These are phyloP conservation scores for Drosophila atroscutellata DNA, from an alignment of 2,888 invertebrate species.

Conservation along the genomic window DNA sequence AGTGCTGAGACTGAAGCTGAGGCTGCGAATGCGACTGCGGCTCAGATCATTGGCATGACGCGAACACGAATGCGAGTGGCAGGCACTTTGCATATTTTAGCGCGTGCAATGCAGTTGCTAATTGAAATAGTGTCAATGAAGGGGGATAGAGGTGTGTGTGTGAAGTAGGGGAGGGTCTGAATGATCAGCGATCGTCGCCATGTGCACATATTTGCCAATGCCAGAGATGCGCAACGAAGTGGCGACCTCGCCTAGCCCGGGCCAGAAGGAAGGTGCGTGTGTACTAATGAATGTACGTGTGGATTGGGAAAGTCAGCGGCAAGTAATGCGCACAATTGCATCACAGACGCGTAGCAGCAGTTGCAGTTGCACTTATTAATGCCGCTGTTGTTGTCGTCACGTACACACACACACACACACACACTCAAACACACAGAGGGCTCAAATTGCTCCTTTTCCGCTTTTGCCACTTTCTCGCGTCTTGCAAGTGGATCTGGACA, in stretches of 20 bases:
- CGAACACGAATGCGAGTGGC: conserved; percentile 55
- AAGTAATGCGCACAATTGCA: conserved; percentile 70
- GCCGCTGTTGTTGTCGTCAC: conserved; percentile 39
- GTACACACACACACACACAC: conserved; percentile 39
- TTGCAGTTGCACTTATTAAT: conserved; percentile 34
- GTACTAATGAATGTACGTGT: conserved; percentile 23
- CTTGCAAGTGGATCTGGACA: conserved; percentile 52
- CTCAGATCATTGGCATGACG: conserved; percentile 61
- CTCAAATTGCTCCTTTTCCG: conserved; percentile 17
- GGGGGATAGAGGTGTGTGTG: background rate
- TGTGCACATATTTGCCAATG: conserved; percentile 75
- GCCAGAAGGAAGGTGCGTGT: conserved; percentile 64
- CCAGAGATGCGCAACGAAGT: conserved; percentile 78
- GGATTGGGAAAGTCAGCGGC: conserved; percentile 37
- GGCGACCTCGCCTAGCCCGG: conserved; percentile 75
- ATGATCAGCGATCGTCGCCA: conserved; percentile 54
- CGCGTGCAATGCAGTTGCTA: conserved; percentile 79
- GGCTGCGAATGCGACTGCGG: conserved; percentile 15
- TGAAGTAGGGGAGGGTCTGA: background rate
- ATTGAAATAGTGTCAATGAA: conserved; percentile 80
- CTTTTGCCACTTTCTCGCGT: conserved; percentile 48
- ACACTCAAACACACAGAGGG: conserved; percentile 14
- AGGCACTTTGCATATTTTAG: conserved; percentile 78
- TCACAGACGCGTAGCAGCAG: conserved; percentile 57
- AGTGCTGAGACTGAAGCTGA: conserved; percentile 50